Percentiles rank a stretch among this genome's conserved stretches.
These are phyloP conservation scores for Dasysyrphus tricinctus DNA, from an alignment of 2,888 invertebrate genomes.

Conservation along the genomic window DNA sequence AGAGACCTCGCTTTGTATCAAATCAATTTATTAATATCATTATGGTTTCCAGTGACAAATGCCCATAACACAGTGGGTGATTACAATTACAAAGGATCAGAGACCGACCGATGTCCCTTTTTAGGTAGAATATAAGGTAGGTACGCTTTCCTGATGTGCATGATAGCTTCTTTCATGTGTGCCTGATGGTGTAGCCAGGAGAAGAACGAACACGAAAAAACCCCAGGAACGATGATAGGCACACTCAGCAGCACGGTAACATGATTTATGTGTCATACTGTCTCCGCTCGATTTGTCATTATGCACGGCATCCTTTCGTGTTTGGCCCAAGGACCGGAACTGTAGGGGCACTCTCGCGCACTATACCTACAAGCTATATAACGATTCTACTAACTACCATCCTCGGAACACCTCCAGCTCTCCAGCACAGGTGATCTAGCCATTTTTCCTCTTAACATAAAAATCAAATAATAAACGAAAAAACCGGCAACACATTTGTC, in stretches of 20 bases:
- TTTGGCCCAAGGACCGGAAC: slow-evolving; percentile 65
- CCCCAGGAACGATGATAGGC: slow-evolving; percentile 69
- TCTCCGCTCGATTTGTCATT: slow-evolving; percentile 75
- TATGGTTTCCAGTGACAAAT: slow-evolving; percentile 72
- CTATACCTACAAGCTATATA: background rate
- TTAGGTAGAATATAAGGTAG: slow-evolving; percentile 13
- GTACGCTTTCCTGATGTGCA: background rate
- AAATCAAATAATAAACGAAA: slow-evolving; percentile 62
- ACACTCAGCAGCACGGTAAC: slow-evolving; percentile 58
- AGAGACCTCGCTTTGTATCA: slow-evolving; percentile 4
- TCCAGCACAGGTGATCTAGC: slow-evolving; percentile 67
- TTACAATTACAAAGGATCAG: slow-evolving; percentile 72
- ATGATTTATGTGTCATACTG: slow-evolving; percentile 73
- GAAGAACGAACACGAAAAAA: background rate
- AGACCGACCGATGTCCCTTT: slow-evolving; percentile 53
- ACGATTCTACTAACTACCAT: background rate
- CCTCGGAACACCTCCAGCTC: slow-evolving; percentile 19
- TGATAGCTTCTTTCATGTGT: slow-evolving; percentile 4
- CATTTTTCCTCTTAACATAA: slow-evolving; percentile 65
- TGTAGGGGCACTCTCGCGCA: slow-evolving; percentile 48
- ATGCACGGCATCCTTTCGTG: slow-evolving; percentile 73
- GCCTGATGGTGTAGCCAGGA: background rate
- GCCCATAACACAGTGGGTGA: slow-evolving; percentile 68
- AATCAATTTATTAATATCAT: slow-evolving; percentile 73
- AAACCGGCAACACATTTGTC: slow-evolving; percentile 57